Evolutionary conservation across 2,888 invertebrate species (phyloP), one percentile per base, ranked within the genome.

Genomic region (Mesochorus sp.): DNA sequence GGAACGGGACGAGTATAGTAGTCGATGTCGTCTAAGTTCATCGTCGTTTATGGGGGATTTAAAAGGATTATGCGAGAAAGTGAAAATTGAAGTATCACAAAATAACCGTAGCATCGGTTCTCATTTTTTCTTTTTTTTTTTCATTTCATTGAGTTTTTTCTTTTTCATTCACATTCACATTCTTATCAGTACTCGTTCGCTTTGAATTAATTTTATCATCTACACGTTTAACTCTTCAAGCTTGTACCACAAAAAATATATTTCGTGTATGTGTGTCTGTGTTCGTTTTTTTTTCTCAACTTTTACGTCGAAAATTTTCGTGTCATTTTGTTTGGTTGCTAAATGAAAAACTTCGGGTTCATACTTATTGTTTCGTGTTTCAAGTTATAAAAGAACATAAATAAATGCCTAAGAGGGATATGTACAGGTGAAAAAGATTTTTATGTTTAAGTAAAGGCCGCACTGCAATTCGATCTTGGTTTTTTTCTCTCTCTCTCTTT

Each of bases 321-420:
- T 80, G 72, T 76, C 76, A 68, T 80, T 76, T 81, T 85, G 80
- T 78, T 84, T 81, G 75, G 81, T 80, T 81, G 84, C 87, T 88
- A 86, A 86, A 89, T 89, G 89, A 89, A 90, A 89, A 89, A 89
- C 88, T 89, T 89, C 85, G 79, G 81, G 83, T 85, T 14, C 57
- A 12, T 81, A 79, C 79, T 85, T 83, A 3, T 49, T 51, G 21
- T 19, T 71, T 17, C 14, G 47, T 71, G 77, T 80, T 82, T 86
- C 85, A 85, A 85, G 17, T 6, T 26, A 89, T 89, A 87, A 86
- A 88, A 83, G 84, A 28, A 84, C 88, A 90, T 91, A 90, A 90
- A 91, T 90, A 90, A 90, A 90, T 90, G 89, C 89, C 85, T 85
- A 89, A 89, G 89, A 88, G 83, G 81, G 37, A 53, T 90, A 89